Evolutionary conservation across 2,797 vertebrate species (phyloP).

Genomic region (Gadopsis bispinosus): DNA sequence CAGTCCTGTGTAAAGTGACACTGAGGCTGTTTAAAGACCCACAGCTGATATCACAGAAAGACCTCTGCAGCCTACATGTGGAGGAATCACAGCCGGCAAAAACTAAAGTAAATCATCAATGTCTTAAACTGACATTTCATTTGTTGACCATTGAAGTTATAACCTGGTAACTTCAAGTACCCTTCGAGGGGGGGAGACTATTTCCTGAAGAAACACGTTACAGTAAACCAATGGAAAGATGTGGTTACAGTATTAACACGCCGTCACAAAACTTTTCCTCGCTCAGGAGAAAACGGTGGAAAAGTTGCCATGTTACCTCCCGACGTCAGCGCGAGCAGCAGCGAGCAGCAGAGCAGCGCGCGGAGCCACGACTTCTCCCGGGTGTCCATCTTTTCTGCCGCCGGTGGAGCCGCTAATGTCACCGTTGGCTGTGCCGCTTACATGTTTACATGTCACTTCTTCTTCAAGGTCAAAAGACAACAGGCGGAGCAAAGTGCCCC

Average conservation of each 20-base stretch:
- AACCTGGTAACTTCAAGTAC: neutral
- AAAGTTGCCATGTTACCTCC: slow-evolving; percentile 74
- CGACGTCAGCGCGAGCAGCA: slow-evolving; percentile 65
- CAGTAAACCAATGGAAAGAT: neutral
- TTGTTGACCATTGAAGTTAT: neutral
- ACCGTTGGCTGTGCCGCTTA: slow-evolving; percentile 31
- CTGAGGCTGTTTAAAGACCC: slow-evolving; percentile 11
- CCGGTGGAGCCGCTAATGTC: slow-evolving; percentile 35
- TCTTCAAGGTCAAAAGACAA: slow-evolving; percentile 19
- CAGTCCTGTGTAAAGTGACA: slow-evolving; percentile 26
- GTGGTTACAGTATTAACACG: accelerated
- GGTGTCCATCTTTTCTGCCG: slow-evolving; percentile 70
- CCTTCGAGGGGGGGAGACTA: slow-evolving; percentile 15
- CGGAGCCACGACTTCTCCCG: slow-evolving; percentile 63
- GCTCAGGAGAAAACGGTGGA: neutral
- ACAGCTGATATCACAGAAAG: slow-evolving; percentile 14
- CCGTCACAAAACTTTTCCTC: too few species aligned
- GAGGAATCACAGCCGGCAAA: neutral
- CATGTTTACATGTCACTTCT: slow-evolving; percentile 62
- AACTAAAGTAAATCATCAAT: neutral
- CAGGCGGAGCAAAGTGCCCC: too few species aligned
- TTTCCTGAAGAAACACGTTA: neutral
- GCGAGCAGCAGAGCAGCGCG: slow-evolving; percentile 77
- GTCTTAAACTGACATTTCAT: neutral
- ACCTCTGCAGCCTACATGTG: neutral